Evolutionary conservation across 2,797 vertebrate genomes (phyloP).

Genomic region (Myoxocephalus aenaeus): DNA sequence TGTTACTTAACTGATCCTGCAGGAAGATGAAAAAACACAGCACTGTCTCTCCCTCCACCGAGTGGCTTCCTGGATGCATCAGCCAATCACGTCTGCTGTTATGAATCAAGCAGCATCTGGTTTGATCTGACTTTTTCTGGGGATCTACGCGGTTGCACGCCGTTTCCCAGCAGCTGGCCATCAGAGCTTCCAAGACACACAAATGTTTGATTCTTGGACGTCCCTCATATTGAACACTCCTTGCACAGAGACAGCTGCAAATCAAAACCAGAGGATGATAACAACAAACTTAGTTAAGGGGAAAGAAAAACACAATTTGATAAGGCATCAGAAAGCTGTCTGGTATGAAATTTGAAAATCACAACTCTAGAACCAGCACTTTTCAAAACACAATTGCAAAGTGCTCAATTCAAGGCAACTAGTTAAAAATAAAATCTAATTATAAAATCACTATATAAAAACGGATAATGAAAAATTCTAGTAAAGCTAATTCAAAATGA

Average conservation of each 20-base stretch:
- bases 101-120: conserved; percentile 7
- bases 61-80: not conserved
- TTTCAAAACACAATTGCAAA: not conserved
- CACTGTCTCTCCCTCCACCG: not conserved
- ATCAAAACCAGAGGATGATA: not conserved
- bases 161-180: not conserved
- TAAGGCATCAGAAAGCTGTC: too few relatives aligned
- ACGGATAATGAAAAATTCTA: not conserved
- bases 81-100: not conserved
- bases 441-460: not conserved
- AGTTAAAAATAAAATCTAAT: too few relatives aligned
- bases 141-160: not conserved
- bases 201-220: not conserved
- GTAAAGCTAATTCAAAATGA: not conserved
- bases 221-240: not conserved
- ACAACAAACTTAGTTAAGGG: too few relatives aligned
- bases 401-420: not conserved
- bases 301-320: not conserved
- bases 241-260: not conserved
- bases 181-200: not conserved
- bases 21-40: not conserved
- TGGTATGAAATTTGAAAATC: not conserved
- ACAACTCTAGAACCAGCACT: not conserved
- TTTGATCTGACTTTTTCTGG: conserved; percentile 16
- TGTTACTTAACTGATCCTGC: not conserved